Evolutionary conservation across 2,888 invertebrate species (phyloP).

Genomic region (Tenthredo mesomela): DNA sequence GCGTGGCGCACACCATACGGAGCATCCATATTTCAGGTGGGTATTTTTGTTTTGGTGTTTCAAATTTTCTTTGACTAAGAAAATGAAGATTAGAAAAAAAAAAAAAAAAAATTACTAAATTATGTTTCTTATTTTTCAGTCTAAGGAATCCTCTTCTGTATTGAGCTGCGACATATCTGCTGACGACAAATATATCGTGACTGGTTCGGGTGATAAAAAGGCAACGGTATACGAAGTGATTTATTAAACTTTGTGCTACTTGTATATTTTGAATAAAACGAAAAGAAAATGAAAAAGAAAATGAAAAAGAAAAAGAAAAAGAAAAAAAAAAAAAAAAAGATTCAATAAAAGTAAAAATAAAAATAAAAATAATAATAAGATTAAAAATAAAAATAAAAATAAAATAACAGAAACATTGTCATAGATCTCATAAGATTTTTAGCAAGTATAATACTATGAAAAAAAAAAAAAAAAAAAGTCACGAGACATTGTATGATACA

Average conservation of each 20-base stretch:
- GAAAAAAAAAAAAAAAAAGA: background rate
- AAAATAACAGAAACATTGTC: slow-evolving; percentile 28
- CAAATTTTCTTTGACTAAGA: background rate
- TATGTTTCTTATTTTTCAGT: slow-evolving; percentile 79
- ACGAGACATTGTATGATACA: slow-evolving; percentile 37
- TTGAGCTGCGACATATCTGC: slow-evolving; percentile 98
- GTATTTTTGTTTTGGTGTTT: slow-evolving; percentile 52
- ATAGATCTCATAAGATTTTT: slow-evolving; percentile 48
- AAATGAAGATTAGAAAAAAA: no score
- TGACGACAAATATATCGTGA: slow-evolving; percentile 98
- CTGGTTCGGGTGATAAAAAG: slow-evolving; percentile 98
- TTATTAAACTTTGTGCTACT: slow-evolving; percentile 80
- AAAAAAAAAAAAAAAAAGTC: slow-evolving; percentile 56
- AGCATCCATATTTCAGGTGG: slow-evolving; percentile 98
- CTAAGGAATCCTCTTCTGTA: slow-evolving; percentile 98
- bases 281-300: background rate
- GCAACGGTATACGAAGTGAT: slow-evolving; percentile 98
- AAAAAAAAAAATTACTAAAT: background rate
- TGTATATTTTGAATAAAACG: slow-evolving; percentile 52
- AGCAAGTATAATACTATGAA: slow-evolving; percentile 57
- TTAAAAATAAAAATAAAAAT: background rate
- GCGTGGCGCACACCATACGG: slow-evolving; percentile 99
- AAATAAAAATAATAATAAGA: background rate
- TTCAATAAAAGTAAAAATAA: background rate
- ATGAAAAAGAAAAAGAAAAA: background rate